These are phyloP conservation scores for Ridgeia piscesae DNA, from an alignment of 1,140 invertebrate species.

Conservation along the genomic window DNA sequence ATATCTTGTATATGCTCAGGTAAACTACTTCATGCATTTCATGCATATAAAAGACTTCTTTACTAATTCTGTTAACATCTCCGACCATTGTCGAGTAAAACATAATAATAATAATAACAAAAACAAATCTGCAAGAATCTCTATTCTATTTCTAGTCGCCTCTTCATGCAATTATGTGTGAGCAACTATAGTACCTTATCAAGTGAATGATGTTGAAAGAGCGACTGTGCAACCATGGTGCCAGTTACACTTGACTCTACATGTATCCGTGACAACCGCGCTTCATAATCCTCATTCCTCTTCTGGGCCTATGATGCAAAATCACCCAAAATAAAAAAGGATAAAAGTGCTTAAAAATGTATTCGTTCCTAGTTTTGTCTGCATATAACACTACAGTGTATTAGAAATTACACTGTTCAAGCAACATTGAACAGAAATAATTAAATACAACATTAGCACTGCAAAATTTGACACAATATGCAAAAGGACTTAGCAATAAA, in stretches of 20 bases:
- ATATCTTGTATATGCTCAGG: too few relatives aligned
- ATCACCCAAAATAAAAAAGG: too few relatives aligned
- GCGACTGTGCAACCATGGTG: conserved; percentile 18
- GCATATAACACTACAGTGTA: too few relatives aligned
- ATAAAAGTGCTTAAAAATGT: too few relatives aligned
- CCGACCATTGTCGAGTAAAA: background rate
- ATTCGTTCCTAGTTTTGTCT: too few relatives aligned
- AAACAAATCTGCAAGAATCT: background rate
- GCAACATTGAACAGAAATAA: background rate
- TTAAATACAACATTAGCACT: background rate
- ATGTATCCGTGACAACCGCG: conserved; percentile 69
- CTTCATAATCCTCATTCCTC: conserved; percentile 73
- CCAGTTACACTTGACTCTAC: conserved; percentile 51
- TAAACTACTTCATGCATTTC: too few relatives aligned
- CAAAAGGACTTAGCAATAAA: background rate
- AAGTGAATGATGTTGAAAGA: conserved; percentile 35
- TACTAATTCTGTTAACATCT: too few relatives aligned
- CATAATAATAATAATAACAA: too few relatives aligned
- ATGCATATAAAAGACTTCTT: too few relatives aligned
- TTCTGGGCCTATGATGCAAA: conserved; percentile 61
- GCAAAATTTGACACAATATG: background rate
- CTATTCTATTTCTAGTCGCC: background rate
- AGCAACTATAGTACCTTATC: background rate
- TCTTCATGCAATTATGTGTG: background rate
- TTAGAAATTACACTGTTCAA: background rate